A percentile compares a stretch with the other conserved stretches of the same genome.
Conservation (phyloP, 2,113 vertebrate species). For the Pseudois nayaur region DNA sequence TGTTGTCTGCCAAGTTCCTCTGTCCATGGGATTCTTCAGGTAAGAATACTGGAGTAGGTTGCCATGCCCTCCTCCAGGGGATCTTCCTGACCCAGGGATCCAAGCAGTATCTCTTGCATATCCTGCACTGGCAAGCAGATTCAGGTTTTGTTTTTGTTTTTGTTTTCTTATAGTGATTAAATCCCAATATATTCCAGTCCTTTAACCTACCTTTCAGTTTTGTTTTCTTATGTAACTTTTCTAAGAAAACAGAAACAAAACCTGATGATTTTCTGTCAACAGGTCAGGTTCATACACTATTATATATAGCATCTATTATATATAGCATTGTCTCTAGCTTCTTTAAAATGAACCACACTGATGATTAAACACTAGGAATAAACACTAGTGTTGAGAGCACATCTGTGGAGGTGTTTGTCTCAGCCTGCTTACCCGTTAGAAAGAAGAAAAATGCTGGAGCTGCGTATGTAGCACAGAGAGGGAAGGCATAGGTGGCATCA, state of each 20-base stretch:
- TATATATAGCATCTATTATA: neutral
- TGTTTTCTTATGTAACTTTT: constrained; percentile 35
- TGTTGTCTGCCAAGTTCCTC: neutral
- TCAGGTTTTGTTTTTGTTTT: neutral
- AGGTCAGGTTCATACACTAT: neutral
- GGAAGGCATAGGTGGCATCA: neutral
- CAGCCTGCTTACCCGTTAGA: neutral
- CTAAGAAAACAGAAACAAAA: constrained; percentile 37
- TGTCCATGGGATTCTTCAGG: neutral
- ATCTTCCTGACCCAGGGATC: neutral
- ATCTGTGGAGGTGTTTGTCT: neutral
- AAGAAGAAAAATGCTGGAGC: neutral
- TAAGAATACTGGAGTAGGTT: neutral
- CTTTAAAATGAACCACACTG: neutral
- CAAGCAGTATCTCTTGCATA: neutral
- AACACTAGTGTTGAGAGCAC: neutral
- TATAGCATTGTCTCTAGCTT: neutral
- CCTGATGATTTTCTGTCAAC: neutral
- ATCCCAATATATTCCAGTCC: neutral
- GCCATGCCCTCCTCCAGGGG: neutral
- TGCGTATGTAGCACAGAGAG: neutral
- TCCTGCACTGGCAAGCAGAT: neutral
- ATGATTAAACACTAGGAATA: neutral
- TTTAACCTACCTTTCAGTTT: constrained; percentile 26
- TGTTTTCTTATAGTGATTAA: neutral